Evolutionary conservation across 2,113 vertebrate genomes (phyloP).

Genomic region (Cnemophilus loriae): DNA sequence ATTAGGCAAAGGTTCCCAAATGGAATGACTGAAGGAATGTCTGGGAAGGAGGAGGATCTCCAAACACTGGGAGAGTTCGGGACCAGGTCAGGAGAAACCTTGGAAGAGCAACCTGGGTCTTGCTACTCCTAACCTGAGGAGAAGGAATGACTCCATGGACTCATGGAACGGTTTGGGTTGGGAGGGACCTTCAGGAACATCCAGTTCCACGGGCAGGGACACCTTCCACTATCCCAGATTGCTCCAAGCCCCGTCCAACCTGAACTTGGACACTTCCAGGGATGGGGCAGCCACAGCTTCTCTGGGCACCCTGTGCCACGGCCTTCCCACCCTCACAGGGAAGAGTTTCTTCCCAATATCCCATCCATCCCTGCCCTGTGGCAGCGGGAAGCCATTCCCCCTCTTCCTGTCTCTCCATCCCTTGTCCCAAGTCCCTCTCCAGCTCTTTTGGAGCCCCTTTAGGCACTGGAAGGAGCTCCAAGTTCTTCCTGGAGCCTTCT

Average conservation of each 20-base stretch:
- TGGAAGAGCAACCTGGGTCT: neutral
- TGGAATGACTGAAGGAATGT: neutral
- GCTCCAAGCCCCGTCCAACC: neutral
- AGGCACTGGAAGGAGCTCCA: neutral
- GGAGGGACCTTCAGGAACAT: neutral
- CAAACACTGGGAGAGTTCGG: neutral
- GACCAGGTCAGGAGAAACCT: neutral
- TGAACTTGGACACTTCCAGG: neutral
- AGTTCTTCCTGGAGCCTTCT: accelerated
- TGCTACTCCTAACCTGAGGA: neutral
- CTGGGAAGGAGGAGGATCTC: neutral
- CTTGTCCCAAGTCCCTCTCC: neutral
- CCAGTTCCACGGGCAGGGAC: too few relatives aligned
- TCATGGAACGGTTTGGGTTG: neutral
- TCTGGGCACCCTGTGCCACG: accelerated
- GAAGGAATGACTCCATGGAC: neutral
- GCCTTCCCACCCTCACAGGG: accelerated
- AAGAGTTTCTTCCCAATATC: neutral
- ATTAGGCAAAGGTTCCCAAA: neutral
- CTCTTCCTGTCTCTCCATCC: too few relatives aligned
- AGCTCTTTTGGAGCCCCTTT: neutral
- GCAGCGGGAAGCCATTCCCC: neutral
- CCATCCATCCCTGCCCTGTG: accelerated
- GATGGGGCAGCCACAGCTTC: neutral
- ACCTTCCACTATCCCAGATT: accelerated